Percentiles rank a stretch among this genome's conserved stretches.
Evolutionary conservation across 2,113 vertebrate species (phyloP).

Genomic region (Grus americana): DNA sequence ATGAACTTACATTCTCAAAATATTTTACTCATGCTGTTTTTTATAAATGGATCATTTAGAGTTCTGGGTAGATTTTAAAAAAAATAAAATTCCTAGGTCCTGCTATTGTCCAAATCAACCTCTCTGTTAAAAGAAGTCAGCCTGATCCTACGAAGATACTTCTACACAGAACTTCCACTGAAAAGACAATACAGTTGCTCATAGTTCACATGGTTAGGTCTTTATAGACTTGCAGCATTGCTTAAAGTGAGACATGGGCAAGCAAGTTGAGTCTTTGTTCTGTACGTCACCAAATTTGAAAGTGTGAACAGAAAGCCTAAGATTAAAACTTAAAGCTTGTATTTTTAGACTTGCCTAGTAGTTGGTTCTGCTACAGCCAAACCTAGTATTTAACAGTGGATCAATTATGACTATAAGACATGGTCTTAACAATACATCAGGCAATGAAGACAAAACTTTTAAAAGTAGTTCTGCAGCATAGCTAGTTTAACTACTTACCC

Average conservation of each 20-base stretch:
- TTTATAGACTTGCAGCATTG: neutral
- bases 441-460: neutral
- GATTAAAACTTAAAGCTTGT: neutral
- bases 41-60: neutral
- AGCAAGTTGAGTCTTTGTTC: neutral
- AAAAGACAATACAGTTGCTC: neutral
- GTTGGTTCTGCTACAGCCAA: neutral
- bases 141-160: neutral
- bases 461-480: neutral
- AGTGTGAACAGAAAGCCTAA: neutral
- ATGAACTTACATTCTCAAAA: neutral
- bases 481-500: slow-evolving; percentile 81
- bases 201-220: neutral
- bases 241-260: neutral
- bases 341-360: neutral
- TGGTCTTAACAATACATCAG: neutral
- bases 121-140: neutral
- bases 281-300: neutral
- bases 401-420: neutral
- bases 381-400: neutral
- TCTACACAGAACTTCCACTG: neutral
- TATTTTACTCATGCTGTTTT: neutral
- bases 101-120: neutral
- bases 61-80: neutral
- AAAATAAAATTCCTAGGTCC: neutral